These are phyloP conservation scores for Indri indri DNA, from an alignment of 2,113 vertebrate species.

Conservation along the genomic window DNA sequence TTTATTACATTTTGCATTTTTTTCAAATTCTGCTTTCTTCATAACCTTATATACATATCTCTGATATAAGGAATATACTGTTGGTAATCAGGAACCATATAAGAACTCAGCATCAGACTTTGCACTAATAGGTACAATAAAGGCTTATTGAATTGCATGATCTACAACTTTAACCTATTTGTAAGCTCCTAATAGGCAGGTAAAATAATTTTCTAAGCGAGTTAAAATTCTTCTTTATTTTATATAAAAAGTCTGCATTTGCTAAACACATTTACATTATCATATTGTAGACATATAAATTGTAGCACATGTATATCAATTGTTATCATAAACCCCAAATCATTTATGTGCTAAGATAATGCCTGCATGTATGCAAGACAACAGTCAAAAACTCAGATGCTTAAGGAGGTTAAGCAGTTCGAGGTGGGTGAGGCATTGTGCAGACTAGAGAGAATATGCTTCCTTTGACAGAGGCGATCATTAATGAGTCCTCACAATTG, in stretches of 20 bases:
- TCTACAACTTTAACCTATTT: not conserved
- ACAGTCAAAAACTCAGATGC: not conserved
- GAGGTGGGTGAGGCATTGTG: rapidly evolving
- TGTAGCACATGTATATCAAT: not conserved
- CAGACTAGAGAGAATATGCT: not conserved
- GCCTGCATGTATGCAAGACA: not conserved
- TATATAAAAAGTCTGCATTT: not conserved
- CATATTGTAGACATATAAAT: not conserved
- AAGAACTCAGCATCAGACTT: not conserved
- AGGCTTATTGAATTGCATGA: not conserved
- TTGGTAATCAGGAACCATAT: not conserved
- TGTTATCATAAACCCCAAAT: not conserved
- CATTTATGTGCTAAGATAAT: not conserved
- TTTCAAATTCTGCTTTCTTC: not conserved
- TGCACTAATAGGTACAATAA: not conserved
- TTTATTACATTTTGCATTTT: not conserved
- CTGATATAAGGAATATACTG: not conserved
- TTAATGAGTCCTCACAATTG: not conserved
- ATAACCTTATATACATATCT: not conserved
- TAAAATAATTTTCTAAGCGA: not conserved
- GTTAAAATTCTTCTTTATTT: not conserved
- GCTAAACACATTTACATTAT: not conserved
- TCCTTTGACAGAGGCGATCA: not conserved
- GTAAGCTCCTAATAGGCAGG: not conserved
- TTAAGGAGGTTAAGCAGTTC: not conserved